Evolutionary conservation across 2,888 invertebrate species (phyloP), one percentile per base, ranked within the genome.

Genomic region (Drosophila mimica): DNA sequence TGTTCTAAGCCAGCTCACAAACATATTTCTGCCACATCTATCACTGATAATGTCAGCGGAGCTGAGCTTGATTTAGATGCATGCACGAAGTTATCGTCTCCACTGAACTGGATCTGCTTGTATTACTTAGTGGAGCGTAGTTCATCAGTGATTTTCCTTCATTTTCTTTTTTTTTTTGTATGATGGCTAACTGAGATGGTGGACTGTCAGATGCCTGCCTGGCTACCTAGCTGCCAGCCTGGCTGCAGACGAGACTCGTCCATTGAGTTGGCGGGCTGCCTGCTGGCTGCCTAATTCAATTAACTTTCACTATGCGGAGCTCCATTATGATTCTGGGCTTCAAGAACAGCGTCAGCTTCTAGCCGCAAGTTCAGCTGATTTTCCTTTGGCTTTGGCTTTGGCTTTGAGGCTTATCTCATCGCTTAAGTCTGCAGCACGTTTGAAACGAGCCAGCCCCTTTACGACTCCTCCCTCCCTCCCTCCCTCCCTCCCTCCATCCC

Each of bases 281-380:
- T 33, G 33, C 54, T 60, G 67, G 57, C 54, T 69, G 78, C 71
- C 63, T 64, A 71, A 69, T 81, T 80, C 80, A 80, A 81, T 80
- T 80, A 80, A 80, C 80, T 80, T 80, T 80, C 80, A 80, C 80
- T 80, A 57, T 46, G 67, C 56, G 31, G 56, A 33, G 36, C 64
- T 56, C 51, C 76, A 79, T 75, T 79, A 67, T 60, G 75, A 75
- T 71, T 79, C 76, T 63, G 46, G 28, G 33, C 71, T 46, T 46
- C 25, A 15, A 25, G 25, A 25, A 8, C 58, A 67, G 72, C 77
- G 34, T 58, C 53, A 48, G 54, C 64, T 56, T 60, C 59, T 65
- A 43, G 70, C 51, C 65, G 53, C 40, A 52, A 70, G 58, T 54
- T 62, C 25, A 53, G 62, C 46, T 59, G 53, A 28, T 56, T 17